These are phyloP conservation scores for Aphaenogaster floridana DNA, from an alignment of 1,140 invertebrate genomes.

Conservation along the genomic window DNA sequence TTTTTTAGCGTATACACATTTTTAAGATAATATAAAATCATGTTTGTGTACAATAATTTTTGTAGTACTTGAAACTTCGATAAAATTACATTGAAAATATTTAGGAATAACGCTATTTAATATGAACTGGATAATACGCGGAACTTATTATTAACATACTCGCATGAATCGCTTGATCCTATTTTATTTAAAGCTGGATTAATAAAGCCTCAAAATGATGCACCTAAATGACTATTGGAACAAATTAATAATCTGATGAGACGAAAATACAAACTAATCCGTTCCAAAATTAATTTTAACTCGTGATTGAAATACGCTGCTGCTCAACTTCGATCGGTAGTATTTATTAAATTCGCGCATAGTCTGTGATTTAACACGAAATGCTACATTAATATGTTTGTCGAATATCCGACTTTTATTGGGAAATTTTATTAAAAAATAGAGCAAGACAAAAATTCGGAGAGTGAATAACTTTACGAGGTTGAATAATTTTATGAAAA, in stretches of 20 bases:
- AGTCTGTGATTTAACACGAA: neutral
- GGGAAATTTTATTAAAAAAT: slow-evolving; percentile 34
- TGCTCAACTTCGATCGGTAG: slow-evolving; percentile 17
- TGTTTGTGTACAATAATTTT: slow-evolving; percentile 9
- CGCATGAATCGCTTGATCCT: slow-evolving; percentile 20
- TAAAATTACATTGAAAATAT: neutral
- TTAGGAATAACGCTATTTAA: neutral
- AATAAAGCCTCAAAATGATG: slow-evolving; percentile 34
- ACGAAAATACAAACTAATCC: slow-evolving; percentile 59
- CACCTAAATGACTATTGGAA: slow-evolving; percentile 43
- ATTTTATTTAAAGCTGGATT: slow-evolving; percentile 50
- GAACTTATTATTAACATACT: slow-evolving; percentile 32
- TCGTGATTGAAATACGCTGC: slow-evolving; percentile 51
- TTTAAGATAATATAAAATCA: slow-evolving; percentile 2
- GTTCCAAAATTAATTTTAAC: slow-evolving; percentile 51
- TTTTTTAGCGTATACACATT: neutral
- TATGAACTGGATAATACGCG: slow-evolving; percentile 15
- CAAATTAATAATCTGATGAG: slow-evolving; percentile 57
- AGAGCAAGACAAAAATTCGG: neutral
- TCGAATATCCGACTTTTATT: slow-evolving; percentile 35
- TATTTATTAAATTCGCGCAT: slow-evolving; percentile 41
- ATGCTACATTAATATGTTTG: slow-evolving; percentile 33
- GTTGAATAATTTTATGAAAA: slow-evolving; percentile 1
- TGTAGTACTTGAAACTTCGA: neutral
- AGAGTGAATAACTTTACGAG: neutral